phyloP scores from a whole-genome alignment of 2,113 vertebrate species.

The Oriolus oriolus region DNA sequence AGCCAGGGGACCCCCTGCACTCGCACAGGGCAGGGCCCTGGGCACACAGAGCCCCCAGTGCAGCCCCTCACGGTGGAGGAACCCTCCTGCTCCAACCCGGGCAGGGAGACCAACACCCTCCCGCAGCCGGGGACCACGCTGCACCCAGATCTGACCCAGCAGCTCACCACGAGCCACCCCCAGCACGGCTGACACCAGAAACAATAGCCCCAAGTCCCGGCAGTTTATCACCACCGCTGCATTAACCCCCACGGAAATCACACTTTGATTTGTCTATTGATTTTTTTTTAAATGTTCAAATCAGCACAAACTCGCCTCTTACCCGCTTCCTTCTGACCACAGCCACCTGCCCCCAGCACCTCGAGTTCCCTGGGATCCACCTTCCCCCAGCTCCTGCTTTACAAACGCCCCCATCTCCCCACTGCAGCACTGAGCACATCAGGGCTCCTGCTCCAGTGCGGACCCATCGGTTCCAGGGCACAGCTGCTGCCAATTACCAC shows the following conservation, averaged over 20 bases:
- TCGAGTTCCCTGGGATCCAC: not conserved
- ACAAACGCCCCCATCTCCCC: not conserved
- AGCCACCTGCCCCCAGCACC: constrained; percentile 36
- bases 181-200: not conserved
- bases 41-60: not conserved
- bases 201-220: rapidly evolving
- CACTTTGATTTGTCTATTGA: not conserved
- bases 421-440: constrained; percentile 38
- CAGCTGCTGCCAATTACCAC: constrained; percentile 74
- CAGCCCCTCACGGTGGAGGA: rapidly evolving
- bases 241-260: not conserved
- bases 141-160: rapidly evolving
- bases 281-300: not conserved
- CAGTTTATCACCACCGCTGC: not conserved
- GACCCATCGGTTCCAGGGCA: constrained; percentile 57
- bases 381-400: not conserved
- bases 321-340: not conserved
- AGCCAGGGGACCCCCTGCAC: not conserved
- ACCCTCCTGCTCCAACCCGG: not conserved
- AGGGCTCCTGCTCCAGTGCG: constrained; percentile 19
- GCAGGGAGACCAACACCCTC: not conserved
- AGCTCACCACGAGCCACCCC: not conserved
- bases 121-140: rapidly evolving
- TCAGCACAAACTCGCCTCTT: not conserved
- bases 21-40: not conserved